These are phyloP conservation scores for Triplophysa siluroides DNA, from an alignment of 2,113 vertebrate genomes.

Conservation along the genomic window DNA sequence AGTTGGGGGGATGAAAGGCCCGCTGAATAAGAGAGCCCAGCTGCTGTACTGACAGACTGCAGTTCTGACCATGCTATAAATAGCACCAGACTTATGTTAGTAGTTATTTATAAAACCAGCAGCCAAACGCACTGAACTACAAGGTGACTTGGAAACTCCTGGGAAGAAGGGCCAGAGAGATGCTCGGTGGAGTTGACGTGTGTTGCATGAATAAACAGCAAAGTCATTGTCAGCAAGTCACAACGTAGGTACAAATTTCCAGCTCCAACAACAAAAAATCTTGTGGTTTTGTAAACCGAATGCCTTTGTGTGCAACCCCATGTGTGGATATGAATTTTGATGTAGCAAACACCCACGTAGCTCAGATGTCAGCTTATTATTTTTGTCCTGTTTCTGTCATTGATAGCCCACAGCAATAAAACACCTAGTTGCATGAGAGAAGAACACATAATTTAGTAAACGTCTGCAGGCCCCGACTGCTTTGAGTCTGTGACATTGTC, in stretches of 20 bases:
- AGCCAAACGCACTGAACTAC: conserved; percentile 38
- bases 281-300: not conserved
- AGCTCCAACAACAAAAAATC: not conserved
- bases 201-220: not conserved
- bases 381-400: conserved; percentile 13
- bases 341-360: not conserved
- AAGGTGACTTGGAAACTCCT: conserved; percentile 52
- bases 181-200: not conserved
- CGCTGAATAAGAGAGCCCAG: conserved; percentile 35
- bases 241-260: not conserved
- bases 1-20: not conserved
- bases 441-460: conserved; percentile 26
- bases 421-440: conserved; percentile 28
- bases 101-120: conserved; percentile 60
- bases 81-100: conserved; percentile 53
- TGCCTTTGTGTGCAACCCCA: not conserved
- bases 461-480: conserved; percentile 20
- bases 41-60: conserved; percentile 52
- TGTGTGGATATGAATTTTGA: not conserved
- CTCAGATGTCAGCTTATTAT: not conserved
- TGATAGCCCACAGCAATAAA: conserved; percentile 24
- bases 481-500: not conserved
- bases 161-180: not conserved
- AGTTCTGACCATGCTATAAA: conserved; percentile 59
- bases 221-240: not conserved